phyloP scores from a whole-genome alignment of 2,113 vertebrate genomes.

The Tauraco erythrolophus region DNA sequence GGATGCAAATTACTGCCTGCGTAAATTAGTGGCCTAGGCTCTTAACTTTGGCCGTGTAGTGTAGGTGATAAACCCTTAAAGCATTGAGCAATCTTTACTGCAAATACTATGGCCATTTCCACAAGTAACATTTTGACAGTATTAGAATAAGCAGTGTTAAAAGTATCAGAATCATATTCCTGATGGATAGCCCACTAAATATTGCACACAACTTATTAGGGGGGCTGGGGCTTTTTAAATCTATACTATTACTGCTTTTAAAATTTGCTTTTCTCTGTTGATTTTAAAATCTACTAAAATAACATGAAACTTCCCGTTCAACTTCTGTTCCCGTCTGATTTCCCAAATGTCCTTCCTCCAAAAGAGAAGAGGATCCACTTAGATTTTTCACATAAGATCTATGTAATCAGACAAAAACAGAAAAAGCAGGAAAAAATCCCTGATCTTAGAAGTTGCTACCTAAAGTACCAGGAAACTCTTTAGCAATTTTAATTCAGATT shows the following conservation, averaged over 20 bases:
- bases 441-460: not conserved
- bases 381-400: not conserved
- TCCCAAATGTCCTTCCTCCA: not conserved
- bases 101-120: not conserved
- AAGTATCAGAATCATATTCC: not conserved
- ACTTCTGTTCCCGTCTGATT: not conserved
- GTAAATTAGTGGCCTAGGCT: not conserved
- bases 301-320: not conserved
- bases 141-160: not conserved
- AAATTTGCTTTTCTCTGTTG: not conserved
- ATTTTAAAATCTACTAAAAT: not conserved
- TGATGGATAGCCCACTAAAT: not conserved
- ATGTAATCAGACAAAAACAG: not conserved
- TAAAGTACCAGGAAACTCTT: not conserved
- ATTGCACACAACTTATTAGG: not conserved
- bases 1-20: not conserved
- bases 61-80: not conserved
- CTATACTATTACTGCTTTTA: not conserved
- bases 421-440: not conserved
- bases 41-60: not conserved
- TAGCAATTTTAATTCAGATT: not conserved
- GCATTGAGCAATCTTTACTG: not conserved
- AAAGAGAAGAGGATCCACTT: not conserved
- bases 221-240: not conserved
- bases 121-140: not conserved